phyloP scores from a whole-genome alignment of 2,113 vertebrate species.

The Ancistrus triradiatus region DNA sequence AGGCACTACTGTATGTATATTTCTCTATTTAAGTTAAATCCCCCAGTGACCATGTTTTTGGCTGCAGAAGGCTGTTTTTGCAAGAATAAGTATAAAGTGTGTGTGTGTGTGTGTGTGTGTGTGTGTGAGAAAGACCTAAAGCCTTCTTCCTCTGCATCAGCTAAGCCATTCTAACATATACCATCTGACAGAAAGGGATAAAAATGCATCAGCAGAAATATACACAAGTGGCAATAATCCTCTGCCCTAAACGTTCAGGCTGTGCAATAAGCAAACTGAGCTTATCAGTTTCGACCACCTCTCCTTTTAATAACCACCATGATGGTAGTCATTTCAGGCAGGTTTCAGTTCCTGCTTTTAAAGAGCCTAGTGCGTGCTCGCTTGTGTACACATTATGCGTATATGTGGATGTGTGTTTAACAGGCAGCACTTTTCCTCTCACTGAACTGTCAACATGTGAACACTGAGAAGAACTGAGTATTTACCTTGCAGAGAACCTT shows the following conservation, averaged over 20 bases:
- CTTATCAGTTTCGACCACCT: conserved; percentile 69
- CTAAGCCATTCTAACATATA: conserved; percentile 65
- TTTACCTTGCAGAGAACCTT: too few relatives aligned
- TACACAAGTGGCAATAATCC: conserved; percentile 70
- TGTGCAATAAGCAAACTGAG: conserved; percentile 62
- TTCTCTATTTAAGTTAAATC: conserved; percentile 2
- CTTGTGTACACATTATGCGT: conserved; percentile 15
- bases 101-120: conserved; percentile 8
- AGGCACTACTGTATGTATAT: conserved; percentile 2
- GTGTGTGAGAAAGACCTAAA: conserved; percentile 41
- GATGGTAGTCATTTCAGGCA: conserved; percentile 51
- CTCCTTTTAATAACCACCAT: conserved; percentile 67
- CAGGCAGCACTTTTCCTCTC: conserved; percentile 11
- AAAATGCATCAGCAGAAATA: conserved; percentile 74
- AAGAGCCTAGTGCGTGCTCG: conserved; percentile 29
- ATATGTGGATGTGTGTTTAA: conserved; percentile 25
- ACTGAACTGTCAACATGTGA: too few relatives aligned
- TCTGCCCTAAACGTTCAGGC: conserved; percentile 59
- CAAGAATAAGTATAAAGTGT: background rate
- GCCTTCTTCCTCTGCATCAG: conserved; percentile 63
- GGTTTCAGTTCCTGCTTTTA: conserved; percentile 61
- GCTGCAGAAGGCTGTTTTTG: background rate
- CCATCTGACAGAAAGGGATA: conserved; percentile 69
- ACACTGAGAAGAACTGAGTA: conserved; percentile 15
- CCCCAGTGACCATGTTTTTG: too few relatives aligned